Base-by-base conservation (phyloP, 2,797 vertebrate species). In the Dermochelys coriacea region DNA sequence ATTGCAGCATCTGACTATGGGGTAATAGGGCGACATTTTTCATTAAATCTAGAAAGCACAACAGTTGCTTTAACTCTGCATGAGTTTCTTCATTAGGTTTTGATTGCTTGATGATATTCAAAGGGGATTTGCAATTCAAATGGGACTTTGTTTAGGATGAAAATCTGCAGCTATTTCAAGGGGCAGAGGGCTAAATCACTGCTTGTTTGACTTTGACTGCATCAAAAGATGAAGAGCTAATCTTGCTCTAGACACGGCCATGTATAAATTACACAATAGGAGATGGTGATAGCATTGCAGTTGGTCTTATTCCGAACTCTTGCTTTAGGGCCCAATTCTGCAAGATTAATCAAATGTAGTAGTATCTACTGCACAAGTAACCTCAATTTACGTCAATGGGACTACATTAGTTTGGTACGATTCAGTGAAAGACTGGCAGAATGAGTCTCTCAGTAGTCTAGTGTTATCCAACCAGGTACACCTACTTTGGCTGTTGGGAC, bases 111-210 rank as follows among this genome's bases (percentile, higher is more conserved):
- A 95, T 92, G 91, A 74, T 95, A 97, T 95, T 97, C 96, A 94
- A 87, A 95, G 95, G 95, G 86, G 92, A 98, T 98, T 98, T 98
- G 97, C 97, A 98, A 98, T 97, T 98, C 97, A 98, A 98, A 97
- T 97, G 86, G 91, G 29, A 95, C 96, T 96, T 93, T 94, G 88
- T 97, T 96, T 97, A 91, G 94, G 91, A 97, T 96, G 90, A 98
- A 97, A 97, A 92, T 96, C 96, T 97, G 90, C 92, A 97, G 94
- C 97, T 97, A 88, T 97, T 98, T 94, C 95, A 94, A 97, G 88
- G 90, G 91, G 18, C 2, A 34, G 97, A 95, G 95, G 96, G 93
- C 95, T 97, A 96, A 97, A 97, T 97, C 94, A 12, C 87, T 97
- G 83, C 95, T 98, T 96, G 93, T 95, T 97, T 23, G 74, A 95